Evolutionary conservation across 2,797 vertebrate species (phyloP).

Genomic region (Onychomys leucogaster): DNA sequence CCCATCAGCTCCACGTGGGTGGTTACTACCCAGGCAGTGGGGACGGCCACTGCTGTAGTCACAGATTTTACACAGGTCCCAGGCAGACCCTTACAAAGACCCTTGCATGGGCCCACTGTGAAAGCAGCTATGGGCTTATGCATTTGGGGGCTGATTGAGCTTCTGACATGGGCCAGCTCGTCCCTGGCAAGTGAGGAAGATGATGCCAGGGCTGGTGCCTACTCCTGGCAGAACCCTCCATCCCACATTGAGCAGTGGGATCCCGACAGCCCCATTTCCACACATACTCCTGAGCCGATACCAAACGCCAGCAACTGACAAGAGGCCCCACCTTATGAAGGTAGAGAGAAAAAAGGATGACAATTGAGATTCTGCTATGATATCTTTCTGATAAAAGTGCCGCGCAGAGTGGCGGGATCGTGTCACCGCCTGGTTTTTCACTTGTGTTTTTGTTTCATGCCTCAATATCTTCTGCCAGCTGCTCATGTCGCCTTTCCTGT

Average conservation of each 20-base stretch:
- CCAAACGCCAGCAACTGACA: not conserved
- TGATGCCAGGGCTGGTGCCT: not conserved
- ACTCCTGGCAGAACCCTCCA: not conserved
- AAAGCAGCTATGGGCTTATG: not conserved
- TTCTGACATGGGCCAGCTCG: not conserved
- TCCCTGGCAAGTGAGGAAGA: not conserved
- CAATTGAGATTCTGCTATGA: slow-evolving; percentile 84
- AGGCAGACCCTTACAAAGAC: not conserved
- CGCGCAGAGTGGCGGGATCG: slow-evolving; percentile 80
- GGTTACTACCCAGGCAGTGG: accelerated
- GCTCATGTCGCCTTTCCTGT: slow-evolving; percentile 87
- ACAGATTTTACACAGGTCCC: not conserved
- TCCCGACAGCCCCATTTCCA: slow-evolving; percentile 11
- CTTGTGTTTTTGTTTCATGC: slow-evolving; percentile 91
- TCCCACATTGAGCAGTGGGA: accelerated
- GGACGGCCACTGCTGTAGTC: not conserved
- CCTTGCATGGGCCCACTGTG: not conserved
- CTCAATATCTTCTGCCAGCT: slow-evolving; percentile 89
- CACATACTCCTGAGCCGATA: not conserved
- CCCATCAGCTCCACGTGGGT: not conserved
- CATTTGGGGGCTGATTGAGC: not conserved
- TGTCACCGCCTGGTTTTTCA: slow-evolving; percentile 94
- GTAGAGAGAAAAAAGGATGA: slow-evolving; percentile 69
- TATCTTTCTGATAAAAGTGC: slow-evolving; percentile 83
- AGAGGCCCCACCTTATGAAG: slow-evolving; percentile 43